Evolutionary conservation across 1,140 invertebrate genomes (phyloP).

Genomic region (Cotesia typhae): DNA sequence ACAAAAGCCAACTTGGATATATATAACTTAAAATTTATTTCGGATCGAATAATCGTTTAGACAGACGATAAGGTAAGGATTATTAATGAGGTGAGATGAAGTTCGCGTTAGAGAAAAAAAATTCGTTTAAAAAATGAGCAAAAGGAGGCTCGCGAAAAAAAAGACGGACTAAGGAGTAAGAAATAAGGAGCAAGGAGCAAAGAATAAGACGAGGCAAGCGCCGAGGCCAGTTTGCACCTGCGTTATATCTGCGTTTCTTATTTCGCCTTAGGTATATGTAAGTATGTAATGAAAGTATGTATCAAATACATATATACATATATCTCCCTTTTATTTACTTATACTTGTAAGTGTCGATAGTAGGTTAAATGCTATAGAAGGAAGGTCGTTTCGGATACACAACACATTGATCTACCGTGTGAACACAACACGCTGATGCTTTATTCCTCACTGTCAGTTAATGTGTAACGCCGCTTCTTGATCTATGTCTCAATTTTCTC

Average conservation of each 20-base stretch:
- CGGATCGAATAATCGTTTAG: not conserved
- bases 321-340: not conserved
- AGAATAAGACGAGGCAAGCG: too few species aligned
- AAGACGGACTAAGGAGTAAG: not conserved
- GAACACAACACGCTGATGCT: not conserved
- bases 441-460: conserved; percentile 33
- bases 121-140: conserved; percentile 13
- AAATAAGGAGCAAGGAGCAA: too few species aligned
- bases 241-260: conserved; percentile 27
- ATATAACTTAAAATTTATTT: not conserved
- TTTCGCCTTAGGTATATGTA: conserved; percentile 10
- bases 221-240: conserved; percentile 23
- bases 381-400: conserved; percentile 42
- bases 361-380: conserved; percentile 45
- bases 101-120: not conserved
- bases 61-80: conserved; percentile 5
- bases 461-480: conserved; percentile 32
- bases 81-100: conserved; percentile 28
- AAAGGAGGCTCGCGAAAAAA: not conserved
- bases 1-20: not conserved
- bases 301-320: not conserved
- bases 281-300: conserved; percentile 1
- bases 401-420: conserved; percentile 15
- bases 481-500: conserved; percentile 49
- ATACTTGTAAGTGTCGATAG: conserved; percentile 34